These are phyloP conservation scores for Acipenser ruthenus DNA, from an alignment of 2,797 vertebrate species.

Conservation along the genomic window DNA sequence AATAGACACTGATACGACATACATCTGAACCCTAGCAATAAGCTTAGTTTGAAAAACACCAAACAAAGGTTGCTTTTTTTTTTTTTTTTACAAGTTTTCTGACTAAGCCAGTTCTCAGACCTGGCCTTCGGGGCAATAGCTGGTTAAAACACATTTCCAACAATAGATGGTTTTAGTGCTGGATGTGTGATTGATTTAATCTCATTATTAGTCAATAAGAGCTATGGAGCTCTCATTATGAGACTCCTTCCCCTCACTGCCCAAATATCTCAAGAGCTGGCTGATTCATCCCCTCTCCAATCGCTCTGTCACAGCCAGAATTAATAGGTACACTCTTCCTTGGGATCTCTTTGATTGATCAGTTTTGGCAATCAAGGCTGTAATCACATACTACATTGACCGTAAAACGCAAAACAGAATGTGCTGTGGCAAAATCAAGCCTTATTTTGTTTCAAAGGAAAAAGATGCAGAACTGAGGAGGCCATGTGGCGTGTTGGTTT, in stretches of 20 bases:
- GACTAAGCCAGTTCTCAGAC: conserved; percentile 5
- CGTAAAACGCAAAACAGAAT: too few relatives aligned
- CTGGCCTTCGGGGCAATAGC: conserved; percentile 4
- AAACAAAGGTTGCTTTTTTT: too few relatives aligned
- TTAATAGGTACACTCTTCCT: neutral
- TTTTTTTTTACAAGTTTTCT: conserved; percentile 15
- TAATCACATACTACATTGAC: neutral
- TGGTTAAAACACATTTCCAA: conserved; percentile 31
- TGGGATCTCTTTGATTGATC: neutral
- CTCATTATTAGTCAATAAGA: conserved; percentile 40
- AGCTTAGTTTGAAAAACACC: conserved; percentile 20
- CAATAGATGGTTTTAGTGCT: conserved; percentile 32
- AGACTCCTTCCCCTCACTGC: neutral
- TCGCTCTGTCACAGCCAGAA: neutral
- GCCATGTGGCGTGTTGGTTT: too few relatives aligned
- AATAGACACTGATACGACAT: too few relatives aligned
- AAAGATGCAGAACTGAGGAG: too few relatives aligned
- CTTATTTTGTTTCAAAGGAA: too few relatives aligned
- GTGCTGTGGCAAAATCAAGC: too few relatives aligned
- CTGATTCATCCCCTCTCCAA: neutral
- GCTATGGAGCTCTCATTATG: conserved; percentile 15
- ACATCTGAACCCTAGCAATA: conserved; percentile 8
- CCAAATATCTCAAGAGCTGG: conserved; percentile 1
- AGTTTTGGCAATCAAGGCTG: neutral
- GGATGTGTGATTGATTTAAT: conserved; percentile 43